Percentiles rank a stretch among this genome's conserved stretches.
These are phyloP conservation scores for Actenoides hombroni DNA, from an alignment of 2,113 vertebrate genomes.

Conservation along the genomic window DNA sequence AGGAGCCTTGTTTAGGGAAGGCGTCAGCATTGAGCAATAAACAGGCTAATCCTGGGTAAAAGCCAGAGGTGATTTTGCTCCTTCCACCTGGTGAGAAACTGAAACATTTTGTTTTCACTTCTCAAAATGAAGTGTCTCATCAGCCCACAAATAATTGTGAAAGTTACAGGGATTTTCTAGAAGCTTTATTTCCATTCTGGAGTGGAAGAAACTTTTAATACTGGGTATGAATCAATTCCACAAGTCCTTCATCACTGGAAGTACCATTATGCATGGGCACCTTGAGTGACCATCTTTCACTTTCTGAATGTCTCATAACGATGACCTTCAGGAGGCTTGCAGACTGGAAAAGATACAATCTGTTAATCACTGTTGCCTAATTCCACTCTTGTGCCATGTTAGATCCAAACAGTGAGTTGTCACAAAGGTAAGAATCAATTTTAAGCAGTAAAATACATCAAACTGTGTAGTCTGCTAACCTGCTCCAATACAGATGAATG, in stretches of 20 bases:
- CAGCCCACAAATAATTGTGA: not conserved
- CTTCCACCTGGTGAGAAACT: not conserved
- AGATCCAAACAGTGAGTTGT: not conserved
- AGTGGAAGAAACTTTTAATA: not conserved
- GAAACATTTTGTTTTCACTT: not conserved
- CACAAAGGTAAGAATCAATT: slow-evolving; percentile 2
- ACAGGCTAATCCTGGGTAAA: not conserved
- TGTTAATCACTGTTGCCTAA: not conserved
- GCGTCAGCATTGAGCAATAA: not conserved
- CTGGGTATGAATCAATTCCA: not conserved
- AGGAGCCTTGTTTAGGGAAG: not conserved
- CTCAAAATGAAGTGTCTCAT: not conserved
- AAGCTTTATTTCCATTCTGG: not conserved
- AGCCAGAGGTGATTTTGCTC: not conserved
- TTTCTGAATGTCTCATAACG: not conserved
- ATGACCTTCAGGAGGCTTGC: not conserved
- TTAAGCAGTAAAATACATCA: slow-evolving; percentile 13
- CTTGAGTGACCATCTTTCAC: not conserved
- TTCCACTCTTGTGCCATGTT: not conserved
- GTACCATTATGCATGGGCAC: not conserved
- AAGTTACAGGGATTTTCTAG: not conserved
- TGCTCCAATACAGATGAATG: not conserved
- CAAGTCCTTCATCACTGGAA: not conserved
- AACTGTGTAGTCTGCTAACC: not conserved
- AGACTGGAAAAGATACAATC: not conserved